Conservation (phyloP, 2,888 invertebrate species). For the Hydrotaea cyrtoneurina region DNA sequence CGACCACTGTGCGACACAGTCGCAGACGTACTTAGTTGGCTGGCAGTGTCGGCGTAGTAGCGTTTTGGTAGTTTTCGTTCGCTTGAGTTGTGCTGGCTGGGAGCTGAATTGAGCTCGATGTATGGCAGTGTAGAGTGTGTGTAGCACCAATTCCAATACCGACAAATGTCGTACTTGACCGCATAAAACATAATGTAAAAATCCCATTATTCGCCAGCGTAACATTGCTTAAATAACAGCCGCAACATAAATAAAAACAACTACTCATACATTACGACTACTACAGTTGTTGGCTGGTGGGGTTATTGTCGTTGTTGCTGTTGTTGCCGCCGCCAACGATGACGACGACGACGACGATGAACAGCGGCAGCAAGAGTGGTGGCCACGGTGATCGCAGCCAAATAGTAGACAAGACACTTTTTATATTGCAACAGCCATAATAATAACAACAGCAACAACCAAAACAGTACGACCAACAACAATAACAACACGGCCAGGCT, state of each 20-base stretch:
- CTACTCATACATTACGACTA: conserved; percentile 43
- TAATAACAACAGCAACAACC: conserved; percentile 23
- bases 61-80: conserved; percentile 26
- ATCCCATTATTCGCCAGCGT: conserved; percentile 68
- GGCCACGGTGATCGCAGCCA: conserved; percentile 64
- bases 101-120: conserved; percentile 43
- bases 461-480: conserved; percentile 31
- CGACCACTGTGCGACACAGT: background rate
- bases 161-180: conserved; percentile 70
- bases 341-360: conserved; percentile 24
- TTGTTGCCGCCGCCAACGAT: background rate
- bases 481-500: conserved; percentile 60
- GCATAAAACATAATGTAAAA: conserved; percentile 77
- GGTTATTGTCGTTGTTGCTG: conserved; percentile 22
- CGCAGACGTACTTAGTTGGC: conserved; percentile 1
- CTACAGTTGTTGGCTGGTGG: conserved; percentile 25
- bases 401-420: conserved; percentile 67
- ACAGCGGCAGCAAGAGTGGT: conserved; percentile 16
- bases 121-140: conserved; percentile 13
- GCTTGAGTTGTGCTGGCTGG: conserved; percentile 37
- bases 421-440: conserved; percentile 60
- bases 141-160: conserved; percentile 65
- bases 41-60: conserved; percentile 15
- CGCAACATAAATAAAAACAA: conserved; percentile 63
- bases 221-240: conserved; percentile 71